A percentile compares a stretch with the other conserved stretches of the same genome.
These are phyloP conservation scores for Sander vitreus DNA, from an alignment of 2,113 vertebrate species.

Conservation along the genomic window DNA sequence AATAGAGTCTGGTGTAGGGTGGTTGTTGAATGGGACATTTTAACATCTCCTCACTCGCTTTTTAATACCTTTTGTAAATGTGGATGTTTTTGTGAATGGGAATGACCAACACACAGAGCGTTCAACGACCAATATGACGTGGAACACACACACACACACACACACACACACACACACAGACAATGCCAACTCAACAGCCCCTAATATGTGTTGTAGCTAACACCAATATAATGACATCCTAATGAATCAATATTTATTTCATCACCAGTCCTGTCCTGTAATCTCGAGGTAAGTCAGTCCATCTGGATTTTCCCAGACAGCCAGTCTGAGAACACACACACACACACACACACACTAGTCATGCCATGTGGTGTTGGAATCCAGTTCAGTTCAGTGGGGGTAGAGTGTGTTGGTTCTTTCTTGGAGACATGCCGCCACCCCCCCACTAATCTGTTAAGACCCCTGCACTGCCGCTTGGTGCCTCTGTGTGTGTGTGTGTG, in stretches of 20 bases:
- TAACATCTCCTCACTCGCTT: not conserved
- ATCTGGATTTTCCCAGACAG: slow-evolving; percentile 43
- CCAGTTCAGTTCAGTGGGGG: slow-evolving; percentile 20
- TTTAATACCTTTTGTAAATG: no score
- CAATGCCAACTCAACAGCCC: not conserved
- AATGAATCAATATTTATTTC: not conserved
- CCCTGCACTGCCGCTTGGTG: slow-evolving; percentile 32
- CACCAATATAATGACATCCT: not conserved
- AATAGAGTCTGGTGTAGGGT: not conserved
- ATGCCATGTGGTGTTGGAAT: slow-evolving; percentile 53
- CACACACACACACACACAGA: not conserved
- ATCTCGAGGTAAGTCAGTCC: not conserved
- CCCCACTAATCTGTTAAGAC: slow-evolving; percentile 67
- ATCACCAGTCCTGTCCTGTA: not conserved
- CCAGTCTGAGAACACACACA: slow-evolving; percentile 34
- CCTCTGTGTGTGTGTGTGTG: slow-evolving; percentile 3
- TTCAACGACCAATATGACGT: no score
- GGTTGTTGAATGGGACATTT: not conserved
- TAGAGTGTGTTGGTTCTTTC: slow-evolving; percentile 24
- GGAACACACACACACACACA: no score
- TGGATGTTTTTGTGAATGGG: not conserved
- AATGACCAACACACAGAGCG: no score
- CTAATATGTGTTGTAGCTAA: not conserved
- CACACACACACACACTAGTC: slow-evolving; percentile 18
- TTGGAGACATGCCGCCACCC: slow-evolving; percentile 16